Evolutionary conservation across 2,113 vertebrate genomes (phyloP).

Genomic region (Stigmatopora nigra): DNA sequence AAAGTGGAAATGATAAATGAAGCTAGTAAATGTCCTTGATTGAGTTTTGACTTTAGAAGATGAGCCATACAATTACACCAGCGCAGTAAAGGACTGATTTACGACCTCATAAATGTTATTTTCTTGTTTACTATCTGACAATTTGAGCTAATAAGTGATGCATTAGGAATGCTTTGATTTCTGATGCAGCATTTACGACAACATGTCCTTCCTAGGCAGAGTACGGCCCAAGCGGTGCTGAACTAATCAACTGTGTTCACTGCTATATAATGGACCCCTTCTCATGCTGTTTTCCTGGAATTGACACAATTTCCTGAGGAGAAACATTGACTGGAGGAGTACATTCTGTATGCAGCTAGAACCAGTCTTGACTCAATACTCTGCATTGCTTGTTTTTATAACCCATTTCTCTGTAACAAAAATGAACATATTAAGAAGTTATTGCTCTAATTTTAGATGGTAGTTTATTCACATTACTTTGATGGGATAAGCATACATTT

Average conservation of each 20-base stretch:
- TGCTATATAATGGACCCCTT: constrained; percentile 36
- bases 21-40: constrained; percentile 10
- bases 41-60: constrained; percentile 10
- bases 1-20: constrained; percentile 6
- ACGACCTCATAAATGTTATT: constrained; percentile 1
- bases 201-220: neutral
- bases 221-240: constrained; percentile 24
- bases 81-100: constrained; percentile 10
- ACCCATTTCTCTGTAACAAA: constrained; percentile 13
- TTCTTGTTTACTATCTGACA: constrained; percentile 17
- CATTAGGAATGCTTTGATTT: neutral
- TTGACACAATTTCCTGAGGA: constrained; percentile 41
- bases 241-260: constrained; percentile 40
- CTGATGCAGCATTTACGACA: neutral
- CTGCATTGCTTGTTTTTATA: constrained; percentile 17
- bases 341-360: constrained; percentile 18
- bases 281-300: constrained; percentile 26
- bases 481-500: constrained; percentile 27
- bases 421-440: constrained; percentile 6
- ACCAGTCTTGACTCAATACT: constrained; percentile 19
- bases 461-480: constrained; percentile 19
- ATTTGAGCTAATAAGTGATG: constrained; percentile 4
- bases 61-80: constrained; percentile 2
- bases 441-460: constrained; percentile 35
- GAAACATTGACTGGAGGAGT: constrained; percentile 30